These are phyloP conservation scores for Steinernema feltiae DNA, from an alignment of 1,140 invertebrate species.

Conservation along the genomic window DNA sequence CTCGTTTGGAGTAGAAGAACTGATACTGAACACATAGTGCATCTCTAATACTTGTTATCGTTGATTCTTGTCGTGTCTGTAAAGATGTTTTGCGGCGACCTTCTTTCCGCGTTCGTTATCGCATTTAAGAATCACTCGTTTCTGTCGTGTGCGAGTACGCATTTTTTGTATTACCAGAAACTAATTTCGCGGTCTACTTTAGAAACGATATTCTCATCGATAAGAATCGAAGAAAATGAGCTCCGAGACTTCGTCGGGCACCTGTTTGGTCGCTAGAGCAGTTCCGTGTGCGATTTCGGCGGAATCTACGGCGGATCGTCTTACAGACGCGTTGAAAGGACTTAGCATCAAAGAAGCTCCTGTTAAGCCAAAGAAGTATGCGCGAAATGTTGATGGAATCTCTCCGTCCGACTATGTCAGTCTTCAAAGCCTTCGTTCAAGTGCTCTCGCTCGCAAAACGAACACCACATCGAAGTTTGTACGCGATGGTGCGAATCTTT, in stretches of 20 bases:
- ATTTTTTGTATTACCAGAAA: too few relatives aligned
- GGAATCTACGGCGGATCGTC: background rate
- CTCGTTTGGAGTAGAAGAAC: too few relatives aligned
- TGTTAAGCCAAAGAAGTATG: conserved; percentile 1
- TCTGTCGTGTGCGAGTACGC: too few relatives aligned
- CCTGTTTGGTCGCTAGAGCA: background rate
- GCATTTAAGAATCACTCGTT: too few relatives aligned
- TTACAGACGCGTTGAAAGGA: background rate
- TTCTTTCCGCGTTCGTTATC: too few relatives aligned
- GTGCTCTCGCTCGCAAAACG: conserved; percentile 54
- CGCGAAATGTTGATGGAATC: background rate
- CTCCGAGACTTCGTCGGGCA: background rate
- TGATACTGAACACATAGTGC: too few relatives aligned
- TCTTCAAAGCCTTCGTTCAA: conserved; percentile 53
- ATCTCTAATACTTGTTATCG: too few relatives aligned
- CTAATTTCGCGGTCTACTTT: too few relatives aligned
- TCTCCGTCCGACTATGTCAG: conserved; percentile 53
- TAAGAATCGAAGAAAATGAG: background rate
- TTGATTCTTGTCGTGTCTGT: too few relatives aligned
- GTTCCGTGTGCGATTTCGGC: background rate
- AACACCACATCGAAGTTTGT: conserved; percentile 54
- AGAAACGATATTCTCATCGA: too few relatives aligned
- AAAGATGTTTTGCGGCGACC: too few relatives aligned
- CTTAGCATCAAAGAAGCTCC: background rate
- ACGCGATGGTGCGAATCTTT: conserved; percentile 40